A percentile compares a stretch with the other conserved stretches of the same genome.
Conservation (phyloP, 1,140 invertebrate genomes). For the Platyura marginata region DNA sequence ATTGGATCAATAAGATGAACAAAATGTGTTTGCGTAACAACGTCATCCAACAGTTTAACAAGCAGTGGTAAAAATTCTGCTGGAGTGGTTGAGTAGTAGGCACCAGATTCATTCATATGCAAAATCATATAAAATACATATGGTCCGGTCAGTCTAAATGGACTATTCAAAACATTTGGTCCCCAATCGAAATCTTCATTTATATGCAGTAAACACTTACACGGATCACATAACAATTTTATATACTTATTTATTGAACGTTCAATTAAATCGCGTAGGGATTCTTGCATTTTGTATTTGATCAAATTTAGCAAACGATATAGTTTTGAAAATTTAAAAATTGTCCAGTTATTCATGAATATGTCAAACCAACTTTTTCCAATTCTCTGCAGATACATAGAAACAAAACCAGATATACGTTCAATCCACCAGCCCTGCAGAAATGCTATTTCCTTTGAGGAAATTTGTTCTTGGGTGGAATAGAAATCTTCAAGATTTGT, state of each 20-base stretch:
- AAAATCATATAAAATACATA: background rate
- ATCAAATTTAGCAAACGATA: background rate
- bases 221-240: background rate
- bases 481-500: background rate
- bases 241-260: background rate
- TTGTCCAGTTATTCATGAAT: background rate
- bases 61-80: background rate
- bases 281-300: background rate
- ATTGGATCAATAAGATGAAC: background rate
- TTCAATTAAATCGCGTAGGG: background rate
- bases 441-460: background rate
- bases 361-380: slow-evolving; percentile 1
- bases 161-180: background rate
- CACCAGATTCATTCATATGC: background rate
- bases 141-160: background rate
- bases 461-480: background rate
- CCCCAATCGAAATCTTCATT: background rate
- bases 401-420: background rate
- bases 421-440: background rate
- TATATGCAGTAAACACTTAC: background rate
- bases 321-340: background rate
- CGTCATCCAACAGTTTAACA: background rate
- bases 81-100: background rate
- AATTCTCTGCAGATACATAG: background rate
- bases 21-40: background rate